phyloP scores from a whole-genome alignment of 2,888 invertebrate genomes.

The Sthenelais limicola region DNA sequence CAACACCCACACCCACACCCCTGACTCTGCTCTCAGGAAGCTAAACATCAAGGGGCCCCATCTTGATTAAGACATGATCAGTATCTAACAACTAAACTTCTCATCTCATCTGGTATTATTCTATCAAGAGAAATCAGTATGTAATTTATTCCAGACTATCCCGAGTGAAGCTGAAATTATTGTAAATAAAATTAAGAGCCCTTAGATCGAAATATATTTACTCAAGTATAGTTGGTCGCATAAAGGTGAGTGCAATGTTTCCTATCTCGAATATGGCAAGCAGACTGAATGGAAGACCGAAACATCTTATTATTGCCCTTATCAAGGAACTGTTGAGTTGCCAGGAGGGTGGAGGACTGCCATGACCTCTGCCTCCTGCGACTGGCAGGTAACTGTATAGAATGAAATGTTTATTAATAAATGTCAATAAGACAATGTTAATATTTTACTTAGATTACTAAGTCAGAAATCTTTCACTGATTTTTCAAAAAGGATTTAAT shows the following conservation, averaged over 20 bases:
- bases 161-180: neutral
- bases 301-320: neutral
- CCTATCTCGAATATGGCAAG: conserved; percentile 17
- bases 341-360: neutral
- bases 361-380: neutral
- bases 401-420: neutral
- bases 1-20: too few species aligned
- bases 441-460: too few species aligned
- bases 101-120: too few species aligned
- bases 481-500: too few species aligned
- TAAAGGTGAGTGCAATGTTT: conserved; percentile 30
- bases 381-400: neutral
- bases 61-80: too few species aligned
- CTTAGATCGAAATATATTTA: conserved; percentile 31
- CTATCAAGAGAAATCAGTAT: neutral
- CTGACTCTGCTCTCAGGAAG: too few species aligned
- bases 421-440: too few species aligned
- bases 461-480: too few species aligned
- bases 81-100: too few species aligned
- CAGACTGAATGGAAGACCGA: conserved; percentile 3
- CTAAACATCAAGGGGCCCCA: too few species aligned
- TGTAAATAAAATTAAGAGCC: too few species aligned
- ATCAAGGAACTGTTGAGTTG: conserved; percentile 6
- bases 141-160: neutral
- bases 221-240: conserved; percentile 36